Percentiles rank a stretch among this genome's conserved stretches.
Evolutionary conservation across 2,888 invertebrate species (phyloP).

Genomic region (Holacanthella duospinosa): DNA sequence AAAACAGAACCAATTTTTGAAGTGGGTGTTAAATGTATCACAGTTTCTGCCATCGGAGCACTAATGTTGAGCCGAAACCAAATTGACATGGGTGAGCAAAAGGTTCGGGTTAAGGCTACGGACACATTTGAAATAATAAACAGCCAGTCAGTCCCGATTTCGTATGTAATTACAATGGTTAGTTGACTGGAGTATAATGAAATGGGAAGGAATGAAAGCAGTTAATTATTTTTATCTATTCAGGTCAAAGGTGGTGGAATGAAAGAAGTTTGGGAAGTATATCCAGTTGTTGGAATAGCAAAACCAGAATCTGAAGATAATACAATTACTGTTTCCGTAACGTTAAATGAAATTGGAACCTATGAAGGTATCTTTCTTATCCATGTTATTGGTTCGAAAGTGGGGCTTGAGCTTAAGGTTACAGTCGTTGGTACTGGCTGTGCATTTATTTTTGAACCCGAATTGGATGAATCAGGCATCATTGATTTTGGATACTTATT

Average conservation of each 20-base stretch:
- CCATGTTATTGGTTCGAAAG: not conserved
- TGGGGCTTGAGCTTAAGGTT: not conserved
- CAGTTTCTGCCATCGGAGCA: not conserved
- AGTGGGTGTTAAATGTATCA: not conserved
- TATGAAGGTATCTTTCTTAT: not conserved
- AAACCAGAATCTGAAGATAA: not conserved
- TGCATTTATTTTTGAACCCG: not conserved
- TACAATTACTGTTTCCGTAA: not conserved
- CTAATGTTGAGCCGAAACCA: not conserved
- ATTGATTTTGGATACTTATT: slow-evolving; percentile 3
- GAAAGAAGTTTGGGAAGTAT: not conserved
- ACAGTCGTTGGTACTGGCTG: not conserved
- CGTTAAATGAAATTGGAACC: not conserved
- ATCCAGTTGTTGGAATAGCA: not conserved
- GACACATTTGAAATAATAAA: not conserved
- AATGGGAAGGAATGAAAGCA: not conserved
- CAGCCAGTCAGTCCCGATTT: not conserved
- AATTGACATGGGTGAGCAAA: not conserved
- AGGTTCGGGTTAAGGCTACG: not conserved
- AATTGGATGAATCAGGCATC: not conserved
- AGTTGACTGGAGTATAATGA: not conserved
- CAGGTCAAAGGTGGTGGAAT: not conserved
- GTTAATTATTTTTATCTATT: not conserved
- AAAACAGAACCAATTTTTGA: not conserved
- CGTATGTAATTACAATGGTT: not conserved